Percentiles rank a stretch among this genome's conserved stretches.
Evolutionary conservation across 92 coral and sea anemone genomes (phyloP).

Genomic region (Paragorgia papillata): DNA sequence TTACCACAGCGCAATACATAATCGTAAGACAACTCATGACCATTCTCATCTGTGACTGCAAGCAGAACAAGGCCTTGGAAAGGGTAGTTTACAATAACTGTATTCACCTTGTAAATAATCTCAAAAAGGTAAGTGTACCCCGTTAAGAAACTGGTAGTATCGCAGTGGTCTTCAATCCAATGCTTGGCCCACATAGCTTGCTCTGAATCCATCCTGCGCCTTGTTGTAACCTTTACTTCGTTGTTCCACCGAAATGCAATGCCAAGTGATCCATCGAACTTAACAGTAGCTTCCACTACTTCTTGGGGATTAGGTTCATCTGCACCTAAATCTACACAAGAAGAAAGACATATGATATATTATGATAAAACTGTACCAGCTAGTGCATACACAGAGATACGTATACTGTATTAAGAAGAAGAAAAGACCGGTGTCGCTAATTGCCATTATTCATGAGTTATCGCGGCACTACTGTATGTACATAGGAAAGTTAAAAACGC

Average conservation of each 20-base stretch:
- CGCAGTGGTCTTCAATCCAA: slow-evolving; percentile 33
- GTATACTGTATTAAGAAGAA: too few relatives aligned
- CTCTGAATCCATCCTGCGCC: slow-evolving; percentile 33
- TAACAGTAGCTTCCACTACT: slow-evolving; percentile 27
- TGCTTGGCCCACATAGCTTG: slow-evolving; percentile 35
- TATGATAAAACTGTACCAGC: too few relatives aligned
- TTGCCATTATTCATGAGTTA: too few relatives aligned
- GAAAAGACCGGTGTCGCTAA: too few relatives aligned
- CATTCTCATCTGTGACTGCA: slow-evolving; percentile 28
- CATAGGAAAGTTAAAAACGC: too few relatives aligned
- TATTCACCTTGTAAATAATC: slow-evolving; percentile 17
- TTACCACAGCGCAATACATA: not conserved
- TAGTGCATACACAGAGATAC: too few relatives aligned
- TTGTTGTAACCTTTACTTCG: slow-evolving; percentile 25
- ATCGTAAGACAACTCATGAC: slow-evolving; percentile 9
- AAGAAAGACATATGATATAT: not conserved
- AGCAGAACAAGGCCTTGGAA: slow-evolving; percentile 36
- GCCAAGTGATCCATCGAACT: slow-evolving; percentile 33
- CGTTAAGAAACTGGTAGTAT: not conserved
- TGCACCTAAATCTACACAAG: not conserved
- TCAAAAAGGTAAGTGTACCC: slow-evolving; percentile 31
- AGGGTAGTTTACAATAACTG: slow-evolving; percentile 12
- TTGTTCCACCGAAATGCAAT: slow-evolving; percentile 22
- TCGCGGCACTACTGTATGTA: too few relatives aligned
- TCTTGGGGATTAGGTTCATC: slow-evolving; percentile 8